phyloP scores from a whole-genome alignment of 1,140 invertebrate species.

The Geopemphigus sp. region DNA sequence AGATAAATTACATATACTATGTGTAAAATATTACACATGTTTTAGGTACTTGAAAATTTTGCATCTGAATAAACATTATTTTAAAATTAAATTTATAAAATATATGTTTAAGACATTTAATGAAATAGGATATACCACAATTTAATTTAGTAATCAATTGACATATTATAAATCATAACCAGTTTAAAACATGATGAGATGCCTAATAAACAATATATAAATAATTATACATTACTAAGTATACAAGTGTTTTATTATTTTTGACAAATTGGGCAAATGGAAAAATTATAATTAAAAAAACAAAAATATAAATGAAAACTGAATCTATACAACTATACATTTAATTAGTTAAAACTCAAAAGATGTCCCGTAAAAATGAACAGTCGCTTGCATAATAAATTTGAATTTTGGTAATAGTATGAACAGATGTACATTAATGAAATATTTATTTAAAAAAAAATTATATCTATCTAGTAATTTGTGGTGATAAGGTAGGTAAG shows the following conservation, averaged over 20 bases:
- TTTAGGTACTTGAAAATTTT: too few relatives aligned
- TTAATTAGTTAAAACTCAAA: not conserved
- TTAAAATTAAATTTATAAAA: too few relatives aligned
- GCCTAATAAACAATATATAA: not conserved
- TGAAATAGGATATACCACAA: too few relatives aligned
- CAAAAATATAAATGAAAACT: not conserved
- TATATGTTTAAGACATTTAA: too few relatives aligned
- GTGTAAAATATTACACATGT: too few relatives aligned
- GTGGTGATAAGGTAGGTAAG: not conserved
- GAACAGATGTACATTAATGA: not conserved
- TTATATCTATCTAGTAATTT: not conserved
- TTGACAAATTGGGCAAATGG: not conserved
- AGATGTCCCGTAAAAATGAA: not conserved
- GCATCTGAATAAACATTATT: too few relatives aligned
- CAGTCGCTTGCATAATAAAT: not conserved
- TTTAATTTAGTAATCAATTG: too few relatives aligned
- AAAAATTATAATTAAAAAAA: not conserved
- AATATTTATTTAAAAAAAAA: slow-evolving; percentile 14
- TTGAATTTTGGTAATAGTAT: not conserved
- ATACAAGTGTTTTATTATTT: not conserved
- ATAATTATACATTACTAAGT: not conserved
- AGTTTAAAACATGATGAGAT: too few relatives aligned
- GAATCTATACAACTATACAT: not conserved
- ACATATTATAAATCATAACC: too few relatives aligned
- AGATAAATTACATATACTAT: not conserved